A percentile compares a stretch with the other conserved stretches of the same genome.
Evolutionary conservation across 2,113 vertebrate genomes (phyloP).

Genomic region (Zeus faber): DNA sequence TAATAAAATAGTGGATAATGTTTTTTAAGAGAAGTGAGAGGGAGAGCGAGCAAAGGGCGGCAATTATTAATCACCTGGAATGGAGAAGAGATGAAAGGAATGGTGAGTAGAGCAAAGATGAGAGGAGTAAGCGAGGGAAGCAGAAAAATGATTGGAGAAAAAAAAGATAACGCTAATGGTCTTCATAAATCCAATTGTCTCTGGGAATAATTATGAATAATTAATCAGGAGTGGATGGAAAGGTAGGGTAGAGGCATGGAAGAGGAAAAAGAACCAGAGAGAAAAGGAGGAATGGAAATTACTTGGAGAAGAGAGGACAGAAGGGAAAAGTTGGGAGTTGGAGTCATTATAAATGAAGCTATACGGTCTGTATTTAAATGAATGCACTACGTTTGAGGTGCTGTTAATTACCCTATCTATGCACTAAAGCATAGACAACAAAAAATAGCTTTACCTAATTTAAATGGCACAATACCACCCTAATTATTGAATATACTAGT

Average conservation of each 20-base stretch:
- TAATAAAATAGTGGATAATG: slow-evolving; percentile 59
- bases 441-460: no score
- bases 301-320: slow-evolving; percentile 6
- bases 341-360: no score
- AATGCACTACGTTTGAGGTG: no score
- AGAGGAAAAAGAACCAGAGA: neutral
- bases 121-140: neutral
- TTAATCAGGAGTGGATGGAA: slow-evolving; percentile 2
- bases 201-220: neutral
- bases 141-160: neutral
- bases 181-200: neutral
- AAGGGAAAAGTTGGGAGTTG: neutral
- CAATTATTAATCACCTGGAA: slow-evolving; percentile 59
- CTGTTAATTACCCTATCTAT: no score
- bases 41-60: slow-evolving; percentile 37
- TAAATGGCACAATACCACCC: no score
- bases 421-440: no score
- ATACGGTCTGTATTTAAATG: no score
- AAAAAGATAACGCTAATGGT: slow-evolving; percentile 3
- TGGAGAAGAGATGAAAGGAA: slow-evolving; percentile 13
- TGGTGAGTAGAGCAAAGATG: slow-evolving; percentile 2
- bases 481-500: no score
- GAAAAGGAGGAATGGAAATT: slow-evolving; percentile 6
- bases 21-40: slow-evolving; percentile 50
- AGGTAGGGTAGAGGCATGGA: neutral